Base-by-base conservation (phyloP, 53 echinoderm and acorn worm species). In the Temnopleurus reevesii region DNA sequence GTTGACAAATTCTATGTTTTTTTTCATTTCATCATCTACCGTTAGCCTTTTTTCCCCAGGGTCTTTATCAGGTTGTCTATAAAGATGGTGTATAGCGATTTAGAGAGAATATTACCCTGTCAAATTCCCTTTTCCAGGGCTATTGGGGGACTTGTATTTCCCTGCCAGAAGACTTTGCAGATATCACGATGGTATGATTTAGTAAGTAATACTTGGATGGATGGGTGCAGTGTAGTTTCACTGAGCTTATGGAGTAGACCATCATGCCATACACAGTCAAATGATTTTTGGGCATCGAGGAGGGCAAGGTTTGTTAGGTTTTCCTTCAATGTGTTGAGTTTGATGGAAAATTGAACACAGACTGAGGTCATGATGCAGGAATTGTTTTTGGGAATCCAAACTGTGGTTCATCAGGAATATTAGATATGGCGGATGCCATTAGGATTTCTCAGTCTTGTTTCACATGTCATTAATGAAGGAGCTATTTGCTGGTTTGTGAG, bases 311-410 rank as follows among this genome's bases (percentile, higher is more conserved):
- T 57, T 23, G 59, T 83, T 0, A 58, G 43, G 5, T 57, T 57
- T 8, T 41, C 38, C 0, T 4, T 1, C 0, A 18, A 2, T n/a
- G 41, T 57, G 59, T 83, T 83, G 38, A 57, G 58, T 31, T 83
- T 41, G 4, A 83, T 83, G 19, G 24, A 4, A 36, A 83, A 21
- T 25, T 83, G 57, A 3, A 83, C 57, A 43, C 33, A 57, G 23
- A 23, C 15, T 41, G 83, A 83, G n/a, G 83, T 58, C n/a, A 83
- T 15, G 10, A 83, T 57, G 46, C 83, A 83, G 19, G 83, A 83
- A 2, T 53, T 1, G 33, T 15, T 21, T 55, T 55, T 21, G 56
- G 83, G 19, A 83, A 83, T 0, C 83, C 83, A 18, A 83, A 57
- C 44, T 83, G 83, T 2, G 41, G 83, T 43, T 83, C 58, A 38